These are phyloP conservation scores for Drosophila pullipes DNA, from an alignment of 2,888 invertebrate species.

Conservation along the genomic window DNA sequence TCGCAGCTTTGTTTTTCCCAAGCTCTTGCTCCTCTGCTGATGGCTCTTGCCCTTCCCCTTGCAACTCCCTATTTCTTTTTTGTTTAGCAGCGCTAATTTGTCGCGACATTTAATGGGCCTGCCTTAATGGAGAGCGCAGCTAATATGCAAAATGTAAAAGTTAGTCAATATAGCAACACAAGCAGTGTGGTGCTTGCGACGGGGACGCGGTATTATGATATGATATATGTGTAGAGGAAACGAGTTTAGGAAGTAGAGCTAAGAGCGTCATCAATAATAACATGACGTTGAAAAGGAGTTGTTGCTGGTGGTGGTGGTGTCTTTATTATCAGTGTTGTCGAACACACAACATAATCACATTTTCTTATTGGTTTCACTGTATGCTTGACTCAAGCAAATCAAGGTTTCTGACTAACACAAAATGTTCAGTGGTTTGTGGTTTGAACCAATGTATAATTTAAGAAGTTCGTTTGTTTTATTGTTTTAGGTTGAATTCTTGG, in stretches of 20 bases:
- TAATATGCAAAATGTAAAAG: conserved; percentile 52
- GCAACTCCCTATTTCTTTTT: conserved; percentile 6
- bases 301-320: background rate
- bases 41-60: background rate
- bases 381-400: background rate
- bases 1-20: conserved; percentile 7
- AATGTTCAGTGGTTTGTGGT: background rate
- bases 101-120: conserved; percentile 58
- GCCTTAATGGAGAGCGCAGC: conserved; percentile 50
- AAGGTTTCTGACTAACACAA: background rate
- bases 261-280: background rate
- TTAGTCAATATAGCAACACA: background rate
- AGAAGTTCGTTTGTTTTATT: background rate
- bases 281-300: conserved; percentile 3
- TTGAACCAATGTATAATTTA: background rate
- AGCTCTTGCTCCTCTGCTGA: background rate
- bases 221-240: conserved; percentile 16
- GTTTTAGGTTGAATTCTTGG: background rate
- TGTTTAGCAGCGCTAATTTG: conserved; percentile 46
- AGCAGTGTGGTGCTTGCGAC: background rate
- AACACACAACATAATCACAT: background rate
- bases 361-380: background rate
- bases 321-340: background rate
- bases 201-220: background rate
- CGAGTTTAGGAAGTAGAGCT: conserved; percentile 26